Evolutionary conservation across 2,113 vertebrate genomes (phyloP), one percentile per base, ranked within the genome.

Genomic region (Gadus chalcogrammus): DNA sequence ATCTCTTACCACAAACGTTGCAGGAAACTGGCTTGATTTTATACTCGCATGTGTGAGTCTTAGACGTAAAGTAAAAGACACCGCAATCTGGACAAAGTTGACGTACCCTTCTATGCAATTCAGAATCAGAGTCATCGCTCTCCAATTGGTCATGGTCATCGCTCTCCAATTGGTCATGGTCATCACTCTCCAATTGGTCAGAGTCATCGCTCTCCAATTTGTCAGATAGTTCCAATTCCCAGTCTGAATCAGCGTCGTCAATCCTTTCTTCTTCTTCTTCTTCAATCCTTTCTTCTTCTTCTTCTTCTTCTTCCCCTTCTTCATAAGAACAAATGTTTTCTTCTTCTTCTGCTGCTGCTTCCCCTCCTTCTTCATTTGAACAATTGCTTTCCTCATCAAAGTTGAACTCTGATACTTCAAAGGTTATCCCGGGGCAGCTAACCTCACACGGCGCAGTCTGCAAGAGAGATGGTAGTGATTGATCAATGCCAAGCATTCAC

Each of bases 41-140:
- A 66, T 87, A 80, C 68, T 83, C 79, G 4, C 85, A 88, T 0
- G 64, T 76, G 74, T 88, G 87, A 48, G 71, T 28, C 52, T 35
- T 70, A 5, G 3, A 15, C 15, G 58, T 64, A 17, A 64, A 35
- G 13, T 65, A 82, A 69, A 87, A 85, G 56, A 1, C 65, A 2
- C 86, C 84, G 17, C 86, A 88, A 0, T 86, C 86, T 18, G 86
- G 38, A 67, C 86, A 88, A 28, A 88, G 82, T 13, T 74, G 56
- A 2, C 22, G 16, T 16, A 15, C 8, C 17, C 31, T 20, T 55
- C 16, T 5, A 53, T 8, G 15, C 6, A 53, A 48, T 67, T 17
- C 6, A 4, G 65, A 27, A 16, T 27, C 52, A 9, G 42, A 48
- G 12, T 48, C 9, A 48, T 31, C 5, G 31, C 31, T 31, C n/a